Base-by-base conservation (phyloP, 2,888 invertebrate genomes). In the Tipula confusa region DNA sequence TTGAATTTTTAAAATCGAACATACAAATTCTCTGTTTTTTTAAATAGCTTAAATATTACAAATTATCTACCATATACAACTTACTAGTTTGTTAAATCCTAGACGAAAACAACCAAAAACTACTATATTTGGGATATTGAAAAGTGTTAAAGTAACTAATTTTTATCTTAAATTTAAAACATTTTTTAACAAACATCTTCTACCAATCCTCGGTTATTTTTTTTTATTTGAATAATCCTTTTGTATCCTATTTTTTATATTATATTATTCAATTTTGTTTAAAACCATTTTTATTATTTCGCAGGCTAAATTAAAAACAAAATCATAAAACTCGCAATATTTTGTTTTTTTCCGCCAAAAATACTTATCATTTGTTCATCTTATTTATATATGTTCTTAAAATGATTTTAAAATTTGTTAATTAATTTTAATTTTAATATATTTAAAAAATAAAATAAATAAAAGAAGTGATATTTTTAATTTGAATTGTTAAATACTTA, bases 51-150 rank as follows among this genome's bases (percentile, higher is more conserved):
- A 64, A 64, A 13, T 2, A 11, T 1, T 33, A 64, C 9, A 64
- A 64, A 64, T 2, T 64, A 2, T 64, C 24, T 64, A 43, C 18
- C 64, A 24, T 43, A 43, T 43, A 24, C 24, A 24, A 64, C 64
- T 24, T 64, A 64, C n/a, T n/a, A 64, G 3, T 11, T 64, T 9
- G 11, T 36, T 36, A 36, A 36, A 11, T 36, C 36, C 4, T 4
- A 43, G 15, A 43, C 43, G 1, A 11, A 18, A 24, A 11, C 64
- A 18, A 24, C 24, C 64, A 64, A 64, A 64, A 64, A 64, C 2
- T 64, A 64, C 64, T 64, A 24, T 64, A 64, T 64, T 64, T 64
- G 64, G 64, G 64, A n/a, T n/a, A n/a, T n/a, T n/a, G n/a, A n/a
- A n/a, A n/a, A n/a, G n/a, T n/a, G n/a, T n/a, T n/a, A n/a, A n/a